Percentiles rank a stretch among this genome's conserved stretches.
phyloP scores from a whole-genome alignment of 2,888 invertebrate genomes.

The Drosophila infuscata region DNA sequence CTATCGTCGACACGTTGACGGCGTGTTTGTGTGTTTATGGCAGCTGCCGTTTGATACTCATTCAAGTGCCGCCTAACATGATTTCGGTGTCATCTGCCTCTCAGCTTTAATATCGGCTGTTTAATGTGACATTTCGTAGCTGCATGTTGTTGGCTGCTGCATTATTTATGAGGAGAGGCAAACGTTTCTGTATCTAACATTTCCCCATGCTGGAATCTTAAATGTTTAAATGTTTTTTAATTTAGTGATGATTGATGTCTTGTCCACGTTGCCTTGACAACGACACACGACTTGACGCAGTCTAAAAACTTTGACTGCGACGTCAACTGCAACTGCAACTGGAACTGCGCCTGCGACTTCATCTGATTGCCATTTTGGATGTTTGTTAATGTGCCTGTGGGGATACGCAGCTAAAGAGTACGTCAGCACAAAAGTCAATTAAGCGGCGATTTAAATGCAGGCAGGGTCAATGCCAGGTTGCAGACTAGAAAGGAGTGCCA shows the following conservation, averaged over 20 bases:
- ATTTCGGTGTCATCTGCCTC: slow-evolving; percentile 83
- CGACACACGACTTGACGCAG: slow-evolving; percentile 59
- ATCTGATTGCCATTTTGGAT: slow-evolving; percentile 23
- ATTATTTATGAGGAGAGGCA: slow-evolving; percentile 69
- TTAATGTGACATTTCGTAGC: slow-evolving; percentile 79
- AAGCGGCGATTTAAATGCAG: slow-evolving; percentile 73
- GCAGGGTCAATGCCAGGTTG: slow-evolving; percentile 68
- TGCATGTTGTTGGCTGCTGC: slow-evolving; percentile 61
- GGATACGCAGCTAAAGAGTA: slow-evolving; percentile 55
- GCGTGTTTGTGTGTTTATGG: slow-evolving; percentile 77
- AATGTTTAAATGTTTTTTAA: slow-evolving; percentile 80
- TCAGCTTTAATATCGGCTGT: slow-evolving; percentile 80
- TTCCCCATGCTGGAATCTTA: slow-evolving; percentile 72
- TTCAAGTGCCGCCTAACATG: slow-evolving; percentile 84
- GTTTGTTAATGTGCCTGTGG: slow-evolving; percentile 50
- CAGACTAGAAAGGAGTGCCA: slow-evolving; percentile 63
- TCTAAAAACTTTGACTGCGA: slow-evolving; percentile 15
- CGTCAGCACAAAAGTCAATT: slow-evolving; percentile 70
- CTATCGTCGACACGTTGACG: slow-evolving; percentile 53
- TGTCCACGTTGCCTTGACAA: slow-evolving; percentile 74
- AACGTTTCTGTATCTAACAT: slow-evolving; percentile 54
- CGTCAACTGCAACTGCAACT: slow-evolving; percentile 6
- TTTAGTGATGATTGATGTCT: slow-evolving; percentile 80
- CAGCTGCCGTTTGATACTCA: slow-evolving; percentile 82
- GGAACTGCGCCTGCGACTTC: slow-evolving; percentile 3